Evolutionary conservation across 2,113 vertebrate genomes (phyloP), one percentile per base, ranked within the genome.

Genomic region (Phycodurus eques): DNA sequence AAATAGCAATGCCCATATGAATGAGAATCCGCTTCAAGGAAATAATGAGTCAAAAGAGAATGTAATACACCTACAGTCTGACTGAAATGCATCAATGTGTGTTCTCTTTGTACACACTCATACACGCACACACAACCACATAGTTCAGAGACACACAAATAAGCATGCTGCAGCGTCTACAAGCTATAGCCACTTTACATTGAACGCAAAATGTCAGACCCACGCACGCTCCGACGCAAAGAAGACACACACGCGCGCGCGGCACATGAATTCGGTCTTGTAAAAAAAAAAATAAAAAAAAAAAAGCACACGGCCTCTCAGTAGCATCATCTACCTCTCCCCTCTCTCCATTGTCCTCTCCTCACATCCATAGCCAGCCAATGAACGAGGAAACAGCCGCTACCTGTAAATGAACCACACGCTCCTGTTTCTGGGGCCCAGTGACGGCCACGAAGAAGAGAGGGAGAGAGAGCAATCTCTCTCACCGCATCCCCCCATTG

Each of bases 341-440:
- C 85, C 88, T 90, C 88, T 90, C 89, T 92, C 89, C 88, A 90
- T 91, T 88, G 89, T 90, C 87, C 89, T 89, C 88, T 91, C 89
- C 88, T 91, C 90, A 91, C 91, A 92, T 93, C 91, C 91, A 91
- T 88, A 88, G 87, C 90, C 89, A 91, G 89, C 88, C 88, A 91
- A 92, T 90, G 90, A 91, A 92, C 87, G 90, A 90, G 88, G 83
- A 92, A 91, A 90, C 88, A 91, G 91, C 88, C 85, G 86, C 91
- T 96, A 96, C 95, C 95, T 96, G 95, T 96, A 96, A 92, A 96
- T 95, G 93, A 95, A 96, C 95, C 95, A 96, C 92, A 96, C 94
- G 92, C 95, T 96, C 92, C 94, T 94, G 92, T 94, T 94, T 93
- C 94, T 93, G 90, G 94, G 95, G 90, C 95, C 94, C 93, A 95